These are phyloP conservation scores for Drosophila lacteicornis DNA, from an alignment of 1,140 invertebrate genomes.

Conservation along the genomic window DNA sequence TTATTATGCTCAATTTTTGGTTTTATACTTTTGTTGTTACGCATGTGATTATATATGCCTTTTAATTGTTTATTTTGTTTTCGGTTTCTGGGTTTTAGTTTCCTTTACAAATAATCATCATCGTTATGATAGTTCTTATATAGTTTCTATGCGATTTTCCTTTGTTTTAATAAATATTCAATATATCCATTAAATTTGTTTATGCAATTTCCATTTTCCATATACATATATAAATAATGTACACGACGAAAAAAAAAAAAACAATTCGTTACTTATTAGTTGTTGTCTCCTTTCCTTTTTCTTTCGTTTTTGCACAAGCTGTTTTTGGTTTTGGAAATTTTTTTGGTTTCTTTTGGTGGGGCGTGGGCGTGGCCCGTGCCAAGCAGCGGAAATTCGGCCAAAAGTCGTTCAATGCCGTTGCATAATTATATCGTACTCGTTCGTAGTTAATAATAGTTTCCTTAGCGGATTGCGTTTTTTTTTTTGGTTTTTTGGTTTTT, in stretches of 20 bases:
- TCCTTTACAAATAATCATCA: constrained; percentile 72
- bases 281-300: constrained; percentile 30
- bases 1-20: constrained; percentile 74
- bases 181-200: constrained; percentile 66
- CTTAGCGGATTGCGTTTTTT: constrained; percentile 29
- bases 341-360: constrained; percentile 49
- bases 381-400: constrained; percentile 50
- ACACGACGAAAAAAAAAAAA: constrained; percentile 67
- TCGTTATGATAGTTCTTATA: constrained; percentile 64
- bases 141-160: constrained; percentile 70
- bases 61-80: constrained; percentile 52
- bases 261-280: constrained; percentile 59
- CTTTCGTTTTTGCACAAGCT: constrained; percentile 37
- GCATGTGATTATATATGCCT: constrained; percentile 75
- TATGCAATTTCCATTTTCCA: constrained; percentile 53
- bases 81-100: constrained; percentile 48
- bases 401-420: constrained; percentile 31
- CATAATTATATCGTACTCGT: constrained; percentile 36
- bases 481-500: not conserved
- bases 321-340: constrained; percentile 18
- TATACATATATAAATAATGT: constrained; percentile 71
- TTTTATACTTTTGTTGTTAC: constrained; percentile 68
- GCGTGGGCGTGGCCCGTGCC: constrained; percentile 63
- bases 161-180: constrained; percentile 65
- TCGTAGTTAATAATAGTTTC: constrained; percentile 41